Conservation (phyloP, 2,113 vertebrate species). For the Raphicerus campestris region DNA sequence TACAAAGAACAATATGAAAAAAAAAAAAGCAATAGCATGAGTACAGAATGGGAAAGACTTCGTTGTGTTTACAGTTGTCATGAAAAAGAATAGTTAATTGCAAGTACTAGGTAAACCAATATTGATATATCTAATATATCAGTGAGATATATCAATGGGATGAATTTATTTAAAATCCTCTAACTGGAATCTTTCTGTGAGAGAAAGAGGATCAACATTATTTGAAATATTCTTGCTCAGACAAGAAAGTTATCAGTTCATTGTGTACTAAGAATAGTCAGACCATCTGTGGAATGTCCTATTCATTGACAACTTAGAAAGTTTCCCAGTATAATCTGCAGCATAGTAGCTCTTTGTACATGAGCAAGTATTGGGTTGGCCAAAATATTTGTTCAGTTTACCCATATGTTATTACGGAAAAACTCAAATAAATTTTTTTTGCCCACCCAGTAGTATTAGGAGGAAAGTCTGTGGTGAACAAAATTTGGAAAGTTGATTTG, state of each 20-base stretch:
- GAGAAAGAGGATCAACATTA: background rate
- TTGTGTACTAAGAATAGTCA: background rate
- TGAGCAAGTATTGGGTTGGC: background rate
- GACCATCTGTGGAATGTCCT: background rate
- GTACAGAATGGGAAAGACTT: background rate
- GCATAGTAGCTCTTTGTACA: background rate
- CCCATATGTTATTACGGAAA: background rate
- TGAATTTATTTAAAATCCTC: background rate
- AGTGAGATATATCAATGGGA: background rate
- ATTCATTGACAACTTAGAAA: background rate
- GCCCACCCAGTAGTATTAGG: background rate
- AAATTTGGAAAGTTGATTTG: background rate
- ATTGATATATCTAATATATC: background rate
- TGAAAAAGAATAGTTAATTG: background rate
- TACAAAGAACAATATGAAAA: background rate
- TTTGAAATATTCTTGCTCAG: background rate
- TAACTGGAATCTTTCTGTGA: background rate
- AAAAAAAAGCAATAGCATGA: background rate
- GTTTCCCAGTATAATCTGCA: background rate
- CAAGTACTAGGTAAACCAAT: background rate
- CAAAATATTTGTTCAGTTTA: background rate
- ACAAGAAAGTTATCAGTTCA: background rate
- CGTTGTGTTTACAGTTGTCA: background rate
- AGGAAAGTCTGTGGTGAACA: background rate
- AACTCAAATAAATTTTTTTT: background rate